Evolutionary conservation across 2,888 invertebrate species (phyloP), one percentile per base, ranked within the genome.

Genomic region (Pseudeuparius sepicola): DNA sequence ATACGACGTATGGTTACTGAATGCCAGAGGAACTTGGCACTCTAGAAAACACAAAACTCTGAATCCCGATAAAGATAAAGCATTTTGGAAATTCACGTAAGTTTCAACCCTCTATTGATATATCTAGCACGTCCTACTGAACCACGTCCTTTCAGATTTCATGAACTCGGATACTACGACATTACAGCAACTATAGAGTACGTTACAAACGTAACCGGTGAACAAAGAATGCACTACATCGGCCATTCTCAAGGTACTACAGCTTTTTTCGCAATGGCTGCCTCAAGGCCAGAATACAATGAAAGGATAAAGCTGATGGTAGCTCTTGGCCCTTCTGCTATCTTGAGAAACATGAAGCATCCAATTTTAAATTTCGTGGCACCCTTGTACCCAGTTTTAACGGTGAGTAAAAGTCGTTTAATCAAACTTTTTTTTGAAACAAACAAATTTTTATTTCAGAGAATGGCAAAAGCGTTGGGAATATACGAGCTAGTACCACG

Each of bases 1-100:
- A n/a, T 82, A 71, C 48, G 82, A 83, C 43, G 80, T 82, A 0
- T 90, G 88, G 88, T 61, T 90, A 63, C 80, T 81, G 0, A 89
- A 89, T 54, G 71, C 73, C 11, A 71, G 89, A 4, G 89, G 88
- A 4, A 86, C 78, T 52, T 66, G 63, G 15, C 82, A 78, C 54
- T 73, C 75, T 1, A 67, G 71, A 11, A 61, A 55, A 4, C 83
- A 84, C 49, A 47, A 54, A 1, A 55, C 57, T 0, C 45, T 67
- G 51, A 57, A 66, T 40, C 65, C 70, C 1, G 57, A 56, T 34
- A 36, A 31, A 11, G 41, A 47, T 14, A 24, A 14, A 39, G 31
- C 39, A 14, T 52, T 46, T 34, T 51, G 51, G 50, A 37, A 44
- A 28, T 52, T 44, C 26, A 40, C 41, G 44, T 47, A 40, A 43